Evolutionary conservation across 1,140 invertebrate species (phyloP).

Genomic region (Pseudobourletiella spinata): DNA sequence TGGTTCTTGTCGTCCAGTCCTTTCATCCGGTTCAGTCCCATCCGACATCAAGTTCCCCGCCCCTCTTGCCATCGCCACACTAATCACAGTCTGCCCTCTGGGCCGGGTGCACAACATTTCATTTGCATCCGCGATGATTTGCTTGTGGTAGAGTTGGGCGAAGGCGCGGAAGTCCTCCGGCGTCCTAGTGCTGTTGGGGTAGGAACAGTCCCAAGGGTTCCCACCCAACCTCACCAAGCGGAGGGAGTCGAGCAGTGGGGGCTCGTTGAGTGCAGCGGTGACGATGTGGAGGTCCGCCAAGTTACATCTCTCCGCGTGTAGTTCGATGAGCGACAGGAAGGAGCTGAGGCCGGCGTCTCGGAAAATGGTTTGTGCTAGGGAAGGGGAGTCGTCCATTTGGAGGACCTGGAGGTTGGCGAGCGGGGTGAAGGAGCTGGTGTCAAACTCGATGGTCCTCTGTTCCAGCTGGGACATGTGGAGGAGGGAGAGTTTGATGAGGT

Average conservation of each 20-base stretch:
- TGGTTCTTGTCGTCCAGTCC: no score
- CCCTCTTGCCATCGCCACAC: not conserved
- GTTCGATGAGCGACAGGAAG: conserved; percentile 45
- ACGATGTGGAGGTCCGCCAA: conserved; percentile 22
- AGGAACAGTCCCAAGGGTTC: conserved; percentile 43
- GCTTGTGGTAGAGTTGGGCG: not conserved
- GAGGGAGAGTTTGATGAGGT: conserved; percentile 52
- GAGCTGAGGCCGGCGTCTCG: conserved; percentile 48
- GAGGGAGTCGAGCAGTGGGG: conserved; percentile 43
- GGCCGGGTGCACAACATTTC: conserved; percentile 2
- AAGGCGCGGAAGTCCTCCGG: not conserved
- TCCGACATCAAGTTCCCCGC: no score
- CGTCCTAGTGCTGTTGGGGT: conserved; percentile 5
- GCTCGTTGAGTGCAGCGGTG: conserved; percentile 16
- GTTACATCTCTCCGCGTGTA: conserved; percentile 52
- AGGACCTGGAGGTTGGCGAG: conserved; percentile 59
- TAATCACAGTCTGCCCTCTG: no score
- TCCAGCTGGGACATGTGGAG: conserved; percentile 59
- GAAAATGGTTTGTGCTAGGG: conserved; percentile 56
- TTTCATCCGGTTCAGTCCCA: no score
- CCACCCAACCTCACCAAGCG: conserved; percentile 42
- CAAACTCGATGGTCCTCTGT: conserved; percentile 43
- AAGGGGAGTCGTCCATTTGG: conserved; percentile 62
- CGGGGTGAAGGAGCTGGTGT: conserved; percentile 46
- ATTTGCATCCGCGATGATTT: not conserved